Base-by-base conservation (phyloP, 2,113 vertebrate genomes). In the Anoura caudifer region DNA sequence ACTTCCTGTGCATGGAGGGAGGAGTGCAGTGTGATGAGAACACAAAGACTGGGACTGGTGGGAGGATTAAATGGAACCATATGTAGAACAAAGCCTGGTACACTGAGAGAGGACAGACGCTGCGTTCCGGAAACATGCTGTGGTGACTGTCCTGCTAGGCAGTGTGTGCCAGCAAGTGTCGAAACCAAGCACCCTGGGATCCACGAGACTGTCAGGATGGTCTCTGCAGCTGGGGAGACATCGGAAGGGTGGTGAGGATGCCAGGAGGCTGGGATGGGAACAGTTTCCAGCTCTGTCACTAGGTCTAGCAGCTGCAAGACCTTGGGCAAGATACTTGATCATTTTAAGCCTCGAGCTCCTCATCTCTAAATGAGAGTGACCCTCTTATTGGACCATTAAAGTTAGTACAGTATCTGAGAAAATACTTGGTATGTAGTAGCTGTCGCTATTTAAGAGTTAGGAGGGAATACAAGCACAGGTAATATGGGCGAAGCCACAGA, bases 91-190 rank as follows among this genome's bases (percentile, higher is more conserved):
- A 63, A 20, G 8, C 26, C 31, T 31, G 43, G 24, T 38, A 0
- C 17, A 8, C 31, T 36, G 31, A 19, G 20, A 3, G 24, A 24
- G 28, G 7, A 65, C 19, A 10, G 41, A 31, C 73, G 4, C 9
- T 6, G 41, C 38, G 33, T 24, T 67, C n/a, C 54, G 41, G 2
- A 5, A 7, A 43, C 45, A 47, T 36, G 0, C 52, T 24, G 41
- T 56, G 76, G 20, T 50, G 19, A 19, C 31, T 56, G 26, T 36
- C 33, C 10, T 36, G 8, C 70, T 6, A 31, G 47, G 47, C 52
- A 19, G 28, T 3, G 0, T 1, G 10, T 6, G 28, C 63, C 41
- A 3, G 1, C 20, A 80, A 45, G 5, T 47, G 77, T 7, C 26
- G 11, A 59, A 80, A 50, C n/a, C 56, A 4, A 67, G 63, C 54